Evolutionary conservation across 1,140 invertebrate species (phyloP).

Genomic region (Scaptomyza graminum): DNA sequence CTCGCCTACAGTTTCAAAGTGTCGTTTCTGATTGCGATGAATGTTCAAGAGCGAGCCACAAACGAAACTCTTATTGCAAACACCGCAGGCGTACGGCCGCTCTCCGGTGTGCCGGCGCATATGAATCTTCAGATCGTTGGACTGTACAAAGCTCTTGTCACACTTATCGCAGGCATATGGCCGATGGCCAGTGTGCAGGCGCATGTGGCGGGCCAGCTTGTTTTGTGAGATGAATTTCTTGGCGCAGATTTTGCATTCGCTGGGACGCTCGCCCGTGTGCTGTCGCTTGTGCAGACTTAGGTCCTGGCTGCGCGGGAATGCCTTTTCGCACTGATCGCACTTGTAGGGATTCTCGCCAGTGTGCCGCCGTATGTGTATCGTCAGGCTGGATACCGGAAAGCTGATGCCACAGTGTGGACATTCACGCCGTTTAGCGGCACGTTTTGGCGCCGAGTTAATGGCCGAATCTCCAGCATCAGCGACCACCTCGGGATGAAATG

Average conservation of each 20-base stretch:
- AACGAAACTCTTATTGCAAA: constrained; percentile 68
- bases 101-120: constrained; percentile 85
- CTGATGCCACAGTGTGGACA: constrained; percentile 85
- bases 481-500: constrained; percentile 56
- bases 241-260: constrained; percentile 85
- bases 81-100: constrained; percentile 84
- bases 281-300: constrained; percentile 84
- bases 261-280: constrained; percentile 86
- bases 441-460: constrained; percentile 35
- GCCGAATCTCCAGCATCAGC: background rate
- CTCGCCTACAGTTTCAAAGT: constrained; percentile 18
- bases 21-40: constrained; percentile 61
- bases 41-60: constrained; percentile 66
- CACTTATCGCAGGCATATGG: constrained; percentile 86
- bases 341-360: constrained; percentile 83
- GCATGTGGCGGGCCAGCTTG: constrained; percentile 86
- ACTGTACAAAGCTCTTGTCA: constrained; percentile 86
- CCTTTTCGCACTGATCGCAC: constrained; percentile 68
- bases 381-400: constrained; percentile 85
- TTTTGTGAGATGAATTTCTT: constrained; percentile 84
- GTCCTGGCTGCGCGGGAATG: constrained; percentile 71
- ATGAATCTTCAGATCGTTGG: constrained; percentile 86
- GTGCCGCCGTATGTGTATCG: constrained; percentile 86
- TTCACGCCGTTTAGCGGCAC: constrained; percentile 61
- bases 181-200: constrained; percentile 85